Evolutionary conservation across 2,113 vertebrate species (phyloP).

Genomic region (Ptilorrhoa leucosticta): DNA sequence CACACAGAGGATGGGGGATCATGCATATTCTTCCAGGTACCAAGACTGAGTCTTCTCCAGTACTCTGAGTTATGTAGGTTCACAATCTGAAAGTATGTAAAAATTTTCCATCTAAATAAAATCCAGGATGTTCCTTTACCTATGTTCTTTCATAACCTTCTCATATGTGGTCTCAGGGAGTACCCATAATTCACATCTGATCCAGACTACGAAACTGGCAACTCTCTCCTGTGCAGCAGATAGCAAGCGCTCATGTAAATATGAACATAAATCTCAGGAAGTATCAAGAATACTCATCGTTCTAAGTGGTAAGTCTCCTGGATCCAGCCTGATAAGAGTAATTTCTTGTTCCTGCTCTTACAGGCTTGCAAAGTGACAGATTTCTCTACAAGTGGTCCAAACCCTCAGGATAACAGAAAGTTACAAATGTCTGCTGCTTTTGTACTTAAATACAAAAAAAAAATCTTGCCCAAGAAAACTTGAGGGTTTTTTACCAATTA

Average conservation of each 20-base stretch:
- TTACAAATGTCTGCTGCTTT: background rate
- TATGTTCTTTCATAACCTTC: background rate
- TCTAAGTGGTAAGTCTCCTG: background rate
- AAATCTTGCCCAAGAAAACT: background rate
- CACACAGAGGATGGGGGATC: background rate
- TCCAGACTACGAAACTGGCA: background rate
- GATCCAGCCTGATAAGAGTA: background rate
- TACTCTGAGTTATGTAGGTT: background rate
- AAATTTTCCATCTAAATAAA: background rate
- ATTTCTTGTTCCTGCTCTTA: background rate
- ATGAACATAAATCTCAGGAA: background rate
- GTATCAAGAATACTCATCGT: background rate
- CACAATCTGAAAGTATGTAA: background rate
- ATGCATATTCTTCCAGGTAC: background rate
- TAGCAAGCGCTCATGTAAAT: background rate
- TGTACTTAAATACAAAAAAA: background rate
- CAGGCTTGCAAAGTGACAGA: background rate
- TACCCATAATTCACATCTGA: background rate
- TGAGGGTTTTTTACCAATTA: background rate
- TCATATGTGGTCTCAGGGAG: background rate
- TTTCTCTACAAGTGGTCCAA: background rate
- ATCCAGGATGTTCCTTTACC: background rate
- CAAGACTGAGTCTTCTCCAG: accelerated
- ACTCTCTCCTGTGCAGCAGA: background rate
- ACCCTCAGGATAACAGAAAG: background rate